phyloP scores from a whole-genome alignment of 2,113 vertebrate species.

The Jaculus jaculus region DNA sequence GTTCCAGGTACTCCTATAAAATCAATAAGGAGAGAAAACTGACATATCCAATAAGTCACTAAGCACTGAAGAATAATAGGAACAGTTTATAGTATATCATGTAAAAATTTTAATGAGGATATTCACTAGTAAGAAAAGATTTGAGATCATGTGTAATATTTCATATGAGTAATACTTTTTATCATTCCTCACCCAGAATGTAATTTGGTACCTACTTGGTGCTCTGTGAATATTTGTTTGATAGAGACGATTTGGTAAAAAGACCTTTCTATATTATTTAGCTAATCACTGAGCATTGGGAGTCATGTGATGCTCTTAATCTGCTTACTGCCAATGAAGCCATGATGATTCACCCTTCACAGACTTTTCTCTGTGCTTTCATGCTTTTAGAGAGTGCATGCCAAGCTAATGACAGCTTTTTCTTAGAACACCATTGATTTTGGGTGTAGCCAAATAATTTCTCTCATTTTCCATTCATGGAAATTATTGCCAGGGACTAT shows the following conservation, averaged over 20 bases:
- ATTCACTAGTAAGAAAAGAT: neutral
- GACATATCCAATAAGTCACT: neutral
- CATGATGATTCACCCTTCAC: neutral
- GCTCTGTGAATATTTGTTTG: neutral
- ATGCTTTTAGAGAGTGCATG: neutral
- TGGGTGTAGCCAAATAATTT: neutral
- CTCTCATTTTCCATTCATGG: neutral
- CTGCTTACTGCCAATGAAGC: neutral
- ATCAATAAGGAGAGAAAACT: neutral
- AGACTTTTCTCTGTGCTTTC: neutral
- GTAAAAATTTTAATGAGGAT: neutral
- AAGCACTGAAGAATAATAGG: neutral
- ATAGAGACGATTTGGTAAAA: neutral
- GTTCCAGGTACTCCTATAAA: neutral
- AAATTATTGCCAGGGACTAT: neutral
- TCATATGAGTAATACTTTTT: neutral
- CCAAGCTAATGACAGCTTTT: neutral
- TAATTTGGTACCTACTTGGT: neutral
- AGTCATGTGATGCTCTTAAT: too few species aligned
- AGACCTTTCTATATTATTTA: neutral
- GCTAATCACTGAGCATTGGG: neutral
- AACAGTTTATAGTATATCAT: neutral
- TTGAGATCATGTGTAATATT: neutral
- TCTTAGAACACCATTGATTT: neutral
- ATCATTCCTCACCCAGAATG: neutral